Percentiles rank a stretch among this genome's conserved stretches.
These are phyloP conservation scores for Drosophila mimetica DNA, from an alignment of 2,888 invertebrate species.

Conservation along the genomic window DNA sequence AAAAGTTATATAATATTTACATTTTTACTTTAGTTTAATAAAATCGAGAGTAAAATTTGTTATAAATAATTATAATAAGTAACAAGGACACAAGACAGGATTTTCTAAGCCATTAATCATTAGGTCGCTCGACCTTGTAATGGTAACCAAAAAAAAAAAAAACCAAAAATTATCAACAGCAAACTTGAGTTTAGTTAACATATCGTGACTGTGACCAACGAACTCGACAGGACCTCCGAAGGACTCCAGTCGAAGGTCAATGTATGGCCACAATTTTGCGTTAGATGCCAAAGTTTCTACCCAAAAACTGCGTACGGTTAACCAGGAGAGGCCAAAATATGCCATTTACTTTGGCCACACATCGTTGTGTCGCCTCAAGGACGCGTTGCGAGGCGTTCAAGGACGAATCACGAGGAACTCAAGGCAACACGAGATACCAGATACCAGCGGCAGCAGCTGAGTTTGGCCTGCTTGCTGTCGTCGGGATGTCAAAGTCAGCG, in stretches of 20 bases:
- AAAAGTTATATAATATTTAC: no score
- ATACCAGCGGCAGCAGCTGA: constrained; percentile 35
- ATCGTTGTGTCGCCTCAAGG: constrained; percentile 45
- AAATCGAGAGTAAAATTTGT: no score
- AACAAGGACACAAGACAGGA: no score
- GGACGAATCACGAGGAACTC: constrained; percentile 8
- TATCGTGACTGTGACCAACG: constrained; percentile 62
- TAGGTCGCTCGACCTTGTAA: constrained; percentile 9
- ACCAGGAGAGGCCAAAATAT: constrained; percentile 76
- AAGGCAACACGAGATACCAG: constrained; percentile 27
- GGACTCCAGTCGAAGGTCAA: constrained; percentile 52
- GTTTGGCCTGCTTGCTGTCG: constrained; percentile 57
- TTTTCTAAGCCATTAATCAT: not conserved
- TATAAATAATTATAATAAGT: not conserved
- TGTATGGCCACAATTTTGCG: constrained; percentile 65
- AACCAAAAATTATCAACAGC: constrained; percentile 15
- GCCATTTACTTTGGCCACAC: constrained; percentile 74
- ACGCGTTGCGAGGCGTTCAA: constrained; percentile 26
- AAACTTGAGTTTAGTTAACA: constrained; percentile 41
- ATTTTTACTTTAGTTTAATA: no score
- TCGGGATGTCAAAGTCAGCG: constrained; percentile 62
- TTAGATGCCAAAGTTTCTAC: constrained; percentile 33
- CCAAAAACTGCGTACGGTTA: constrained; percentile 60
- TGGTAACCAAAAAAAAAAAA: constrained; percentile 18
- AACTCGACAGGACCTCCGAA: constrained; percentile 51